Conservation (phyloP, 2,888 invertebrate genomes). For the Harmothoe impar region DNA sequence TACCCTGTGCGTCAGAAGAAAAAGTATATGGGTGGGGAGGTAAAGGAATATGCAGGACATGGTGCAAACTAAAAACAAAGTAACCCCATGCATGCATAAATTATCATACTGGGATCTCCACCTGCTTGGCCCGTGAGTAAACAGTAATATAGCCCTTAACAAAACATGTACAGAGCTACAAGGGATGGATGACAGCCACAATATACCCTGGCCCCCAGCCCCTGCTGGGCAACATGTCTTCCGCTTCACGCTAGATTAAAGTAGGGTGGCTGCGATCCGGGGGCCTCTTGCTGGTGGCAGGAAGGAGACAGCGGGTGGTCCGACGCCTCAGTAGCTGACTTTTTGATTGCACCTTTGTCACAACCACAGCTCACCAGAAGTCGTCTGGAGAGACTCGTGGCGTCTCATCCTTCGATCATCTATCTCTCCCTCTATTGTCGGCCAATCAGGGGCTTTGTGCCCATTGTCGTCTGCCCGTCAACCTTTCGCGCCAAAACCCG, state of each 20-base stretch:
- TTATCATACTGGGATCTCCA: too few relatives aligned
- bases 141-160: too few relatives aligned
- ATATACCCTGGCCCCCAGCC: too few relatives aligned
- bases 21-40: too few relatives aligned
- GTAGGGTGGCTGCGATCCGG: not conserved
- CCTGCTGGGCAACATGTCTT: constrained; percentile 33
- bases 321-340: constrained; percentile 40
- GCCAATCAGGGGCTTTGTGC: constrained; percentile 39
- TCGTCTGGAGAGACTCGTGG: not conserved
- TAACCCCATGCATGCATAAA: too few relatives aligned
- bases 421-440: constrained; percentile 45
- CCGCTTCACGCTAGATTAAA: constrained; percentile 42
- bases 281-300: not conserved
- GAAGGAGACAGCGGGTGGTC: constrained; percentile 58
- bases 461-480: constrained; percentile 53
- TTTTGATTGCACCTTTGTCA: constrained; percentile 53
- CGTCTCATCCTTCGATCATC: constrained; percentile 60
- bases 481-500: constrained; percentile 44
- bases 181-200: too few relatives aligned
- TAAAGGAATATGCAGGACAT: too few relatives aligned
- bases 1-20: too few relatives aligned
- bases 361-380: not conserved
- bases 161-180: too few relatives aligned
- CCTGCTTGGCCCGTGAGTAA: too few relatives aligned
- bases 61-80: too few relatives aligned